Conservation (phyloP, 1,140 invertebrate species). For the Prorops nasuta region DNA sequence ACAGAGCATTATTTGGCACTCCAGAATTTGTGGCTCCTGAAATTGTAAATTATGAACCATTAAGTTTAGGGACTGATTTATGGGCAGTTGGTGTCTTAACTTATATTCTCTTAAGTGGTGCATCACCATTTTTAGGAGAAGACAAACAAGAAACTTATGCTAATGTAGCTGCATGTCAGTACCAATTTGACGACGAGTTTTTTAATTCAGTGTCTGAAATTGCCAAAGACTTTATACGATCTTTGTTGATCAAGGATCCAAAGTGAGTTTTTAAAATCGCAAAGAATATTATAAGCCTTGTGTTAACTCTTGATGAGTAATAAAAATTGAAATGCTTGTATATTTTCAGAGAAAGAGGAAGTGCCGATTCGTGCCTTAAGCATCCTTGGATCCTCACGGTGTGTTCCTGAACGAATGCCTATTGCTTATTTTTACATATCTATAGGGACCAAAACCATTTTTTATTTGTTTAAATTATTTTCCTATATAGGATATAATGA, state of each 20-base stretch:
- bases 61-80: slow-evolving; percentile 67
- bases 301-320: background rate
- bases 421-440: slow-evolving; percentile 12
- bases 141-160: slow-evolving; percentile 66
- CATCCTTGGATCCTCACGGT: slow-evolving; percentile 68
- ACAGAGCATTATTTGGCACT: slow-evolving; percentile 60
- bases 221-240: slow-evolving; percentile 65
- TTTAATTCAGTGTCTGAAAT: slow-evolving; percentile 61
- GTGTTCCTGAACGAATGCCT: slow-evolving; percentile 42
- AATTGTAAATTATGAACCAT: slow-evolving; percentile 70
- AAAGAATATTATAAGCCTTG: background rate
- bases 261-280: slow-evolving; percentile 49
- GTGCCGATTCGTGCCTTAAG: slow-evolving; percentile 62
- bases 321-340: slow-evolving; percentile 3
- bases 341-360: slow-evolving; percentile 59
- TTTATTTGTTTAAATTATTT: slow-evolving; percentile 28
- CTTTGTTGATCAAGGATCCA: slow-evolving; percentile 61
- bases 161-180: slow-evolving; percentile 66
- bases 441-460: too few species aligned
- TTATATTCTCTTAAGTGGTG: slow-evolving; percentile 67
- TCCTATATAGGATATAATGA: slow-evolving; percentile 14
- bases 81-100: slow-evolving; percentile 70
- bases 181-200: slow-evolving; percentile 67
- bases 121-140: slow-evolving; percentile 68
- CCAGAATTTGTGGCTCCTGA: slow-evolving; percentile 68